These are phyloP conservation scores for Chroicocephalus ridibundus DNA, from an alignment of 2,113 vertebrate genomes.

Conservation along the genomic window DNA sequence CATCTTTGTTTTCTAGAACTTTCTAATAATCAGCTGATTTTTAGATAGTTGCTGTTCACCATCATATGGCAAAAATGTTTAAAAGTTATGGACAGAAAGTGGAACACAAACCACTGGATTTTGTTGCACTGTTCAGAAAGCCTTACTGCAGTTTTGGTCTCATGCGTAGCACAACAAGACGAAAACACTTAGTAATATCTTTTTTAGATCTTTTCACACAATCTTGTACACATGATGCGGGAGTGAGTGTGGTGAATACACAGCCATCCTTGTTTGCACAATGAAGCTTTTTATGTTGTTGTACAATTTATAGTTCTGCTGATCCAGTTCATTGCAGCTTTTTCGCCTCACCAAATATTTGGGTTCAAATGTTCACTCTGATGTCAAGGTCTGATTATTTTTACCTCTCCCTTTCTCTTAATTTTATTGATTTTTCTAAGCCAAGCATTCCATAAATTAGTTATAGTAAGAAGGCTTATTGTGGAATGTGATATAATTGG, in stretches of 20 bases:
- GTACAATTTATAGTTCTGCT: background rate
- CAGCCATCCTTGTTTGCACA: background rate
- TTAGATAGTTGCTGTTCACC: background rate
- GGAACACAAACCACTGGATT: background rate
- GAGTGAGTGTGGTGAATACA: background rate
- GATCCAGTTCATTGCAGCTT: background rate
- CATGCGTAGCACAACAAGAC: background rate
- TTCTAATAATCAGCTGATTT: background rate
- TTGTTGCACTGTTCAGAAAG: background rate
- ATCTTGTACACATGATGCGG: rapidly evolving
- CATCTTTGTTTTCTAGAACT: background rate
- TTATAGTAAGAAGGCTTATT: slow-evolving; percentile 36
- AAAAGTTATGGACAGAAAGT: background rate
- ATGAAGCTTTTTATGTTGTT: background rate
- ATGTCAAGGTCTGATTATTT: slow-evolving; percentile 41
- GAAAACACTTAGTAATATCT: background rate
- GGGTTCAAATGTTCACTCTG: slow-evolving; percentile 40
- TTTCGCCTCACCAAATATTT: background rate
- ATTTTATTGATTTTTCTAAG: slow-evolving; percentile 50
- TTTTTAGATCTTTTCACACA: background rate
- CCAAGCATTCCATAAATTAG: slow-evolving; percentile 53
- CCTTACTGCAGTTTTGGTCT: background rate
- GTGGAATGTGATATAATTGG: slow-evolving; percentile 68
- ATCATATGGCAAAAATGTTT: background rate
- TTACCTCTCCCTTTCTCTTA: slow-evolving; percentile 12